Percentiles rank a stretch among this genome's conserved stretches.
These are phyloP conservation scores for Falco punctatus DNA, from an alignment of 2,113 vertebrate genomes.

Conservation along the genomic window DNA sequence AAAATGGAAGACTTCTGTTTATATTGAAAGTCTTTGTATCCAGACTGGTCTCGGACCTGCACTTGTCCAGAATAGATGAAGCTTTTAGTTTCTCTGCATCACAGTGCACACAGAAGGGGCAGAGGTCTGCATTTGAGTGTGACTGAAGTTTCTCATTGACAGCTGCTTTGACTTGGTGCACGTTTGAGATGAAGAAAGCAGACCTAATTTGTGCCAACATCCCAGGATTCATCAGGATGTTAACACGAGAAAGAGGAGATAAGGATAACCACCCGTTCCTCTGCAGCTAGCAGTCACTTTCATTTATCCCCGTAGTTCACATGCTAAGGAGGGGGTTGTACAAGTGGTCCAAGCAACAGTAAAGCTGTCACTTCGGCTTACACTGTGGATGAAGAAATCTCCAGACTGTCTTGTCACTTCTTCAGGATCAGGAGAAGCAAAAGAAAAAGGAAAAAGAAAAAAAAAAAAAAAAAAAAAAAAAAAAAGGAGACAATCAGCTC, in stretches of 20 bases:
- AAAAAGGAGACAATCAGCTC: background rate
- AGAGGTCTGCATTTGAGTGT: background rate
- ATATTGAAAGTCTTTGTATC: background rate
- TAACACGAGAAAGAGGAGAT: background rate
- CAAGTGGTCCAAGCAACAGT: no score
- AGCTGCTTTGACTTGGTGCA: background rate
- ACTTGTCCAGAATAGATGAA: background rate
- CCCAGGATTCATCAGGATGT: background rate
- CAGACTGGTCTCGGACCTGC: background rate
- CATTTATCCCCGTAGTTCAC: background rate
- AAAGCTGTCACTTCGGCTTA: background rate
- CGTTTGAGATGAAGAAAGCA: background rate
- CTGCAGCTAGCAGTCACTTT: background rate
- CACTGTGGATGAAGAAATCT: background rate
- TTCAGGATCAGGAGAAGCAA: background rate
- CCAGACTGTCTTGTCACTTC: background rate
- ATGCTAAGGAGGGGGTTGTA: background rate
- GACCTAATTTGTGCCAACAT: background rate
- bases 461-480: background rate
- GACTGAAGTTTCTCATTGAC: background rate
- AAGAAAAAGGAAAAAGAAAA: no score
- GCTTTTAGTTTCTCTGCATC: background rate
- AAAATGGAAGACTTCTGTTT: background rate
- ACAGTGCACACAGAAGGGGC: background rate
- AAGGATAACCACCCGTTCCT: background rate